Percentiles rank a stretch among this genome's conserved stretches.
phyloP scores from a whole-genome alignment of 2,113 vertebrate species.

The Labeo rohita region DNA sequence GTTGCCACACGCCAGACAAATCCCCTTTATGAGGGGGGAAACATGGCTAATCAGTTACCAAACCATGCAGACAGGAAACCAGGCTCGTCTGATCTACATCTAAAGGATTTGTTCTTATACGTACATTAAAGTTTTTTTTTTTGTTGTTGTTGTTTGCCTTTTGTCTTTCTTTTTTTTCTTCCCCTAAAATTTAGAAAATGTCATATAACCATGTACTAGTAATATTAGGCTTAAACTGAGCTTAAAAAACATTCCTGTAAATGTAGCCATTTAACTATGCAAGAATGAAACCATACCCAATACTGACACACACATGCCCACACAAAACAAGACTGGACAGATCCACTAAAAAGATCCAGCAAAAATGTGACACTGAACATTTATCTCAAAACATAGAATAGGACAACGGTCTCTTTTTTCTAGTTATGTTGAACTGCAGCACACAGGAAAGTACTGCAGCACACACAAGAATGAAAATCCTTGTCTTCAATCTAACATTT shows the following conservation, averaged over 20 bases:
- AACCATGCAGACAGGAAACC: conserved; percentile 34
- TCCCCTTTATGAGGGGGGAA: not conserved
- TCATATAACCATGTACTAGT: not conserved
- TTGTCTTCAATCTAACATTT: not conserved
- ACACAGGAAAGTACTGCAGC: not conserved
- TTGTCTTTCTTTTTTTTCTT: not conserved
- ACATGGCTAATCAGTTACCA: conserved; percentile 43
- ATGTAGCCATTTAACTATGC: not conserved
- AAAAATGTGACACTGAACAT: conserved; percentile 10
- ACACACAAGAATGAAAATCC: not conserved
- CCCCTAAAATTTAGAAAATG: not conserved
- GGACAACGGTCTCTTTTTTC: conserved; percentile 48
- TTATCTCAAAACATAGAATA: conserved; percentile 45
- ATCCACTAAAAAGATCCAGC: not conserved
- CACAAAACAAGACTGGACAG: conserved; percentile 12
- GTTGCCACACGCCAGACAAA: conserved; percentile 50
- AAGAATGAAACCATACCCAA: conserved; percentile 20
- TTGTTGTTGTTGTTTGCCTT: too few relatives aligned
- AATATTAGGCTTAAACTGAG: not conserved
- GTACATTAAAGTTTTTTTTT: not conserved
- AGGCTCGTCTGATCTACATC: conserved; percentile 1
- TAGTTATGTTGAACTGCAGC: not conserved
- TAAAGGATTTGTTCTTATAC: not conserved
- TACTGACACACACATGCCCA: not conserved
- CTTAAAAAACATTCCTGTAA: not conserved